Base-by-base conservation (phyloP, 2,797 vertebrate genomes). In the Enteromius radiatus region DNA sequence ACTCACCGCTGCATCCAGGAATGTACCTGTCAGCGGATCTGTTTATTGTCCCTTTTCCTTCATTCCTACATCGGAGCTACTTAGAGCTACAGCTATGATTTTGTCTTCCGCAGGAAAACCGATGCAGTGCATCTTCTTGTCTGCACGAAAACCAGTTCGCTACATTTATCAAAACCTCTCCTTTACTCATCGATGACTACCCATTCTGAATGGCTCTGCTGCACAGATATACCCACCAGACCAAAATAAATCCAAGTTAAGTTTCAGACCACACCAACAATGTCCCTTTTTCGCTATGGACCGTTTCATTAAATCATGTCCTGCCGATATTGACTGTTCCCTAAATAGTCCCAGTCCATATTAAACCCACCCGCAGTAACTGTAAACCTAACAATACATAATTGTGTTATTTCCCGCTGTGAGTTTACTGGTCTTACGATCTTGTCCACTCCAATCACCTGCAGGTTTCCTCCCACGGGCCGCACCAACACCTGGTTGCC, bases 401-500 rank as follows among this genome's bases (percentile, higher is more conserved):
- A 67, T 33, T 21, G n/a, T 36, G 1, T 21, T 19, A 31, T 52
- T 67, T 43, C 61, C 23, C 7, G 2, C 47, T 82, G 80, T 64
- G 71, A 56, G 76, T 84, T 78, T 78, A 31, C 19, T 65, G 14
- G 14, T 31, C 56, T 73, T 73, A n/a, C 5, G 19, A 33, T 79
- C 41, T 47, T 64, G 59, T 71, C 56, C 68, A 79, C 28, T 84
- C 67, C 56, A 38, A 65, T 73, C 67, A 65, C 67, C 68, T 79
- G 68, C 23, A 75, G 41, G n/a, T 49, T 65, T 74, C 69, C 15
- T 71, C 45, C 59, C 76, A 79, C 19, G 7, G 59, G 68, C 33
- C n/a, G 5, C 21, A 56, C 67, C 45, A 26, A 61, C 69, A 86
- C 33, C 75, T 71, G 69, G 84, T 85, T 85, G 28, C 79, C 81